These are phyloP conservation scores for Halichondria panicea DNA, from an alignment of 37 sponge, comb jelly and placozoan genomes.

Conservation along the genomic window DNA sequence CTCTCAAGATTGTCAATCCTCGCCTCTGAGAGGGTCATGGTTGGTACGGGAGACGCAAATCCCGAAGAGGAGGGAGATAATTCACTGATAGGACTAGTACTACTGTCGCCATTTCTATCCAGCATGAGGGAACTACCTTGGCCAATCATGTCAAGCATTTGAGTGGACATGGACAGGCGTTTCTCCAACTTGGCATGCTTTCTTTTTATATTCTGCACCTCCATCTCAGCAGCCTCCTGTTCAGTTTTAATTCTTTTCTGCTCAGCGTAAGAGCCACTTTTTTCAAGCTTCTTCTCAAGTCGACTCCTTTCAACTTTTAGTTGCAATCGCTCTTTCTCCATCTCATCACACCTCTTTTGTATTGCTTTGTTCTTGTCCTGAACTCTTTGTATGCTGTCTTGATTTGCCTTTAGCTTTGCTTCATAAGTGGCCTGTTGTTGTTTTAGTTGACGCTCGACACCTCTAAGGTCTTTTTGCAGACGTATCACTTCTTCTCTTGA, in stretches of 20 bases:
- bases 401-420: conserved; percentile 31
- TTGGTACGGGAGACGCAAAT: neutral
- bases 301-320: conserved; percentile 45
- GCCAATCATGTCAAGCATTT: conserved; percentile 6
- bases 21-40: conserved; percentile 20
- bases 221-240: conserved; percentile 41
- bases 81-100: neutral
- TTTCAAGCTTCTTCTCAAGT: conserved; percentile 36
- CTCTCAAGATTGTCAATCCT: conserved; percentile 31
- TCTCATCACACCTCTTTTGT: conserved; percentile 26
- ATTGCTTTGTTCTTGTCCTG: conserved; percentile 30
- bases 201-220: conserved; percentile 44
- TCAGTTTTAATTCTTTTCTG: conserved; percentile 34
- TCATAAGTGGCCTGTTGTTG: conserved; percentile 29
- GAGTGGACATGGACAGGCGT: conserved; percentile 21
- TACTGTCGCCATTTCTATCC: neutral
- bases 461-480: conserved; percentile 30
- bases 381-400: conserved; percentile 39
- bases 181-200: conserved; percentile 42
- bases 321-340: conserved; percentile 46
- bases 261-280: conserved; percentile 3
- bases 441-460: conserved; percentile 20
- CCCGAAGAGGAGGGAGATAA: neutral
- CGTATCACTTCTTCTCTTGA: conserved; percentile 21
- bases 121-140: neutral